A percentile compares a stretch with the other conserved stretches of the same genome.
phyloP scores from a whole-genome alignment of 2,113 vertebrate genomes.

The Pogona vitticeps region DNA sequence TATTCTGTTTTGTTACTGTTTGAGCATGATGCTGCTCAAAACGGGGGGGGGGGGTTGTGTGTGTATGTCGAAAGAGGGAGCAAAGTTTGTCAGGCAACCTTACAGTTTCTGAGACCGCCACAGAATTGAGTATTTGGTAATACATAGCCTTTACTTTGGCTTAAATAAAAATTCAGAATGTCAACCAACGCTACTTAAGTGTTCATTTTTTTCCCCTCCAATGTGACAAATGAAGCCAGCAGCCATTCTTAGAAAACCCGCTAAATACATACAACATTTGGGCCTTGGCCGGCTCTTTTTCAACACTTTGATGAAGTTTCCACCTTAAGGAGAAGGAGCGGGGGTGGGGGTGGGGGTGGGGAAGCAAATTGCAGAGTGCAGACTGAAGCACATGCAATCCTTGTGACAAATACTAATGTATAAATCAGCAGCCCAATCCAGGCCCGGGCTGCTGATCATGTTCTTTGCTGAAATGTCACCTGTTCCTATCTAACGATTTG shows the following conservation, averaged over 20 bases:
- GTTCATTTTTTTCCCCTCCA: not conserved
- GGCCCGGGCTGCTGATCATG: slow-evolving; percentile 84
- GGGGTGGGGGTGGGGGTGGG: slow-evolving; percentile 9
- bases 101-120: not conserved
- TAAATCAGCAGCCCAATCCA: slow-evolving; percentile 94
- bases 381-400: slow-evolving; percentile 81
- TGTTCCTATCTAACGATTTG: slow-evolving; percentile 99
- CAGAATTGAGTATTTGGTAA: not conserved
- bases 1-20: no score
- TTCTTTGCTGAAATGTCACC: slow-evolving; percentile 99
- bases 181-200: slow-evolving; percentile 6
- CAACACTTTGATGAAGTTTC: slow-evolving; percentile 73
- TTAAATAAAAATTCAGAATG: not conserved
- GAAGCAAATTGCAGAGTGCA: slow-evolving; percentile 80
- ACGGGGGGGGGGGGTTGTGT: no score
- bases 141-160: not conserved
- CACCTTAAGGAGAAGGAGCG: slow-evolving; percentile 82
- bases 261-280: slow-evolving; percentile 9
- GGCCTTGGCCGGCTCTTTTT: not conserved
- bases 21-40: slow-evolving; percentile 35
- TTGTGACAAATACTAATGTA: slow-evolving; percentile 99
- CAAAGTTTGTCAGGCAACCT: not conserved
- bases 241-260: not conserved
- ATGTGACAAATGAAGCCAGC: not conserved
- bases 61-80: not conserved